Conservation (phyloP, 2,113 vertebrate species). For the Octodon degus region DNA sequence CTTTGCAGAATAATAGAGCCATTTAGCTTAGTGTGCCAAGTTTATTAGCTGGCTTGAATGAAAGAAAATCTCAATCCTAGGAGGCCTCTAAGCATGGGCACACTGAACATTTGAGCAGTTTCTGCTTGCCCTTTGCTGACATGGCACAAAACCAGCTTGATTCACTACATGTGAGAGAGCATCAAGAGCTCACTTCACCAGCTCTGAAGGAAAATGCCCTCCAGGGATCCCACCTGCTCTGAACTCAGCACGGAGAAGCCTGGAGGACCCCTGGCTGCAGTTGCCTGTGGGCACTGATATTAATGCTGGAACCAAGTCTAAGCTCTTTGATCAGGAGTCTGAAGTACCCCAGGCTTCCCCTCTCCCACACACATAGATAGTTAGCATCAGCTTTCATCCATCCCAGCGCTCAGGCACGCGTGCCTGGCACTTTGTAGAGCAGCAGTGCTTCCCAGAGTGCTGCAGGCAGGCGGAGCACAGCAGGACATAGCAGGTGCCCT, state of each 20-base stretch:
- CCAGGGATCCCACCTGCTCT: rapidly evolving
- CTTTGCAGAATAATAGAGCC: background rate
- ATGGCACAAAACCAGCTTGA: background rate
- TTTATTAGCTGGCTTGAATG: background rate
- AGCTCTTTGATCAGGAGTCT: background rate
- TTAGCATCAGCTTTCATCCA: background rate
- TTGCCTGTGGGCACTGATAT: background rate
- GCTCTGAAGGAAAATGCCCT: no score
- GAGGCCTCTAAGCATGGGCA: background rate
- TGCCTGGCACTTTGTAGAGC: background rate
- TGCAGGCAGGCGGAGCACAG: background rate
- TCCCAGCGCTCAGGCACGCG: background rate
- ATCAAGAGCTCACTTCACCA: background rate
- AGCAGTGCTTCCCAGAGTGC: background rate
- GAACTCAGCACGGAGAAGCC: background rate
- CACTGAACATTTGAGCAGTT: background rate
- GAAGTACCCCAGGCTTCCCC: background rate
- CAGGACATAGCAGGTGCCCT: background rate
- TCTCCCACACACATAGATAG: no score
- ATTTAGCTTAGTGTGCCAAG: background rate
- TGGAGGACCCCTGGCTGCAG: no score
- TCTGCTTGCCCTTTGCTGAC: background rate
- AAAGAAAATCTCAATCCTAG: background rate
- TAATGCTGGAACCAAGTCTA: background rate
- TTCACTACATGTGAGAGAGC: background rate